phyloP scores from a whole-genome alignment of 2,888 invertebrate species.

The Chrysopilus asiliformis region DNA sequence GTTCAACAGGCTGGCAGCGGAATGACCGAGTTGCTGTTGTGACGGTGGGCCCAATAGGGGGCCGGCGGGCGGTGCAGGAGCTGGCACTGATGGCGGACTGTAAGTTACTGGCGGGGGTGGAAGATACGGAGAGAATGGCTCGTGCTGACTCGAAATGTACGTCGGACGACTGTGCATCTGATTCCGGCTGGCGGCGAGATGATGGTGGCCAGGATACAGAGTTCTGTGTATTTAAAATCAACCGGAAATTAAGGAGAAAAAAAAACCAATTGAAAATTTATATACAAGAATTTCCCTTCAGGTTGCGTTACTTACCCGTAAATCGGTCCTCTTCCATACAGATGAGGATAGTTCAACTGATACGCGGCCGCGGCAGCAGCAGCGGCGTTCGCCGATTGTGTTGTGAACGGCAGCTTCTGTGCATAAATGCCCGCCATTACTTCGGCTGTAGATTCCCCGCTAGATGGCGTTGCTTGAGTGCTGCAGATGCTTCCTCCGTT shows the following conservation, averaged over 20 bases:
- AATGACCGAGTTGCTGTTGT: constrained; percentile 3
- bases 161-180: constrained; percentile 18
- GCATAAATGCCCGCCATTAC: constrained; percentile 16
- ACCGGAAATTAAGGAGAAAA: not conserved
- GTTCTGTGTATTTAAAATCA: constrained; percentile 10
- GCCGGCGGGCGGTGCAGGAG: constrained; percentile 10
- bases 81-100: constrained; percentile 12
- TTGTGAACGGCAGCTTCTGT: constrained; percentile 17
- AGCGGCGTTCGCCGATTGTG: too few relatives aligned
- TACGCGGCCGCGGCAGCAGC: too few relatives aligned
- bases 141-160: constrained; percentile 18
- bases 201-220: constrained; percentile 17
- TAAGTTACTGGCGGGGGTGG: constrained; percentile 14
- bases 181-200: constrained; percentile 14
- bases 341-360: too few relatives aligned
- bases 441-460: constrained; percentile 9
- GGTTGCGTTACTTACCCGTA: too few relatives aligned
- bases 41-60: constrained; percentile 11
- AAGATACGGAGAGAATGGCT: constrained; percentile 18
- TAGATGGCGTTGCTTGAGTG: constrained; percentile 1
- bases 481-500: not conserved
- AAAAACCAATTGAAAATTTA: not conserved
- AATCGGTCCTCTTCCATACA: too few relatives aligned
- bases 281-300: too few relatives aligned
- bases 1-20: not conserved